Evolutionary conservation across 1,140 invertebrate species (phyloP), one percentile per base, ranked within the genome.

Genomic region (Aphis craccivora): DNA sequence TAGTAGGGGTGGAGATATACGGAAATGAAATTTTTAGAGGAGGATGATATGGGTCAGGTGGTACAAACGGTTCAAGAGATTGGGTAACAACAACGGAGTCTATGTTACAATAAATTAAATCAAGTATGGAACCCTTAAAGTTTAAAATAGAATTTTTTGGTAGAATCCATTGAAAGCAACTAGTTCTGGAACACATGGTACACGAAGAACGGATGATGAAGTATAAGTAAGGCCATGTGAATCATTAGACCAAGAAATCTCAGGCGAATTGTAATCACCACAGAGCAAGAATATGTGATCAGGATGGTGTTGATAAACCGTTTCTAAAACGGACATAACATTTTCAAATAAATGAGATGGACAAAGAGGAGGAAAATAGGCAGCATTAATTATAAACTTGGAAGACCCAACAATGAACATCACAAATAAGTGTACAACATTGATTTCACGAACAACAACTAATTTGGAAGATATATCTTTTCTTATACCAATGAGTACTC

Each of bases 291-390:
- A 88, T 88, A 35, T 88, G 86, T 88, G 45, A 6, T 88, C 25
- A 51, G 45, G 86, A 88, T n/a, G n/a, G 30, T 51, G 25, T n/a
- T n/a, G 25, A 88, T n/a, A n/a, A 88, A 88, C 45, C 0, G 25
- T 88, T n/a, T 88, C 86, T n/a, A 88, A n/a, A 3, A 35, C 20
- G 45, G 86, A 51, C 86, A 88, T 88, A 88, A 51, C 35, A 35
- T 88, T n/a, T 88, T 88, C 45, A 88, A 51, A 51, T 88, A 51
- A 35, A n/a, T 18, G 25, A 88, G 86, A 88, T 87, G 86, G 86
- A 88, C 45, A 51, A 35, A 51, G 86, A 88, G 86, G 86, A 35
- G 86, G 86, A 88, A 51, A 88, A 88, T 88, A 51, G 43, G 86
- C 45, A 51, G 8, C 86, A 88, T 51, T 51, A 48, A 51, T n/a